Percentiles rank a stretch among this genome's conserved stretches.
Evolutionary conservation across 2,888 invertebrate genomes (phyloP).

Genomic region (Nomada ferruginata): DNA sequence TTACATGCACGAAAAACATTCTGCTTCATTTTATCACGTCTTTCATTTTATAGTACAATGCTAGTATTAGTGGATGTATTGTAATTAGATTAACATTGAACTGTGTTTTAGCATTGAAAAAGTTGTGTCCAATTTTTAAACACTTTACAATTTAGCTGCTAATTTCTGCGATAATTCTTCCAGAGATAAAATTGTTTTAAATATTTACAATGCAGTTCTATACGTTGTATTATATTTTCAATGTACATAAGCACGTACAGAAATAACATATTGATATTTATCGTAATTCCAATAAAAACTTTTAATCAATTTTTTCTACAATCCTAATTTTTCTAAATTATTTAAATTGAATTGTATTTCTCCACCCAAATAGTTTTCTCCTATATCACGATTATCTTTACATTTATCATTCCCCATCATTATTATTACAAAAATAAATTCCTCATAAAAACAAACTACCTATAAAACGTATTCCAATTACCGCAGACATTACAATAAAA

Average conservation of each 20-base stretch:
- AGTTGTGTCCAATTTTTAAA: not conserved
- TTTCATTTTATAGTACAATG: not conserved
- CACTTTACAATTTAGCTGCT: too few relatives aligned
- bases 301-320: not conserved
- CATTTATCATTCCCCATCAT: too few relatives aligned
- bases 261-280: not conserved
- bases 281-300: not conserved
- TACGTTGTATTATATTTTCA: not conserved
- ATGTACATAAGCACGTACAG: not conserved
- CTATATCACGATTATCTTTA: too few relatives aligned
- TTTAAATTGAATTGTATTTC: too few relatives aligned
- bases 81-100: not conserved
- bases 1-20: not conserved
- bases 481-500: too few relatives aligned
- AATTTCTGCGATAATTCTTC: too few relatives aligned
- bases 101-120: not conserved
- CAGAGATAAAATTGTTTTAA: not conserved
- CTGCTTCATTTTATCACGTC: not conserved
- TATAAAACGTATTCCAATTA: too few relatives aligned
- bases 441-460: too few relatives aligned
- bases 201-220: not conserved
- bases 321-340: not conserved
- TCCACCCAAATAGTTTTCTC: too few relatives aligned
- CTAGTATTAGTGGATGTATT: too few relatives aligned
- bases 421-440: too few relatives aligned